Evolutionary conservation across 1,140 invertebrate genomes (phyloP).

Genomic region (Drosophila takahashii): DNA sequence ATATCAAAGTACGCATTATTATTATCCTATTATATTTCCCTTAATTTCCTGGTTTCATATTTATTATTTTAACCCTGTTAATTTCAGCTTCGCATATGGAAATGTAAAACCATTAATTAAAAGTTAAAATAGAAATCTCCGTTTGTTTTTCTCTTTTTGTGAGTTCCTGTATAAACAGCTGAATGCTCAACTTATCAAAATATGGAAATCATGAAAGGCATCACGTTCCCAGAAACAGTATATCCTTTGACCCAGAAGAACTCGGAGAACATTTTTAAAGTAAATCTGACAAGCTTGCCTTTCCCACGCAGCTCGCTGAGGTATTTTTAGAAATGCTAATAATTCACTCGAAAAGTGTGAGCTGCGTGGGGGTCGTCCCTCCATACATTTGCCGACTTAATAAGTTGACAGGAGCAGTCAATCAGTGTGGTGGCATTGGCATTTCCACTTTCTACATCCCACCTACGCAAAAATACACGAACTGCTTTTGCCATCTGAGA

Average conservation of each 20-base stretch:
- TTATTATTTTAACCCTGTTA: neutral
- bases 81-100: too few relatives aligned
- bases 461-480: constrained; percentile 29
- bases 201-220: neutral
- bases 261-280: constrained; percentile 4
- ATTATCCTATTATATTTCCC: too few relatives aligned
- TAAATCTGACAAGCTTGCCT: constrained; percentile 23
- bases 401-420: constrained; percentile 79
- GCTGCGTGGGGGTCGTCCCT: constrained; percentile 2
- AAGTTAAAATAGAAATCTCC: neutral
- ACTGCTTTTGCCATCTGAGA: neutral
- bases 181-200: neutral
- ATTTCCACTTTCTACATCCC: neutral
- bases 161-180: neutral
- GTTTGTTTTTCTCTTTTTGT: neutral
- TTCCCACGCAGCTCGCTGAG: neutral
- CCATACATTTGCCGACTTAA: constrained; percentile 64
- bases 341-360: constrained; percentile 49
- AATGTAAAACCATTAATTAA: neutral
- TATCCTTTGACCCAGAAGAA: constrained; percentile 7
- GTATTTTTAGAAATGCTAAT: constrained; percentile 71
- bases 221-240: constrained; percentile 5
- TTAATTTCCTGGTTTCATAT: neutral
- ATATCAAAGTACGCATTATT: too few relatives aligned
- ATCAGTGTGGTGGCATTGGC: constrained; percentile 46